Conservation (phyloP, 2,888 invertebrate species). For the Diaphora mendica region DNA sequence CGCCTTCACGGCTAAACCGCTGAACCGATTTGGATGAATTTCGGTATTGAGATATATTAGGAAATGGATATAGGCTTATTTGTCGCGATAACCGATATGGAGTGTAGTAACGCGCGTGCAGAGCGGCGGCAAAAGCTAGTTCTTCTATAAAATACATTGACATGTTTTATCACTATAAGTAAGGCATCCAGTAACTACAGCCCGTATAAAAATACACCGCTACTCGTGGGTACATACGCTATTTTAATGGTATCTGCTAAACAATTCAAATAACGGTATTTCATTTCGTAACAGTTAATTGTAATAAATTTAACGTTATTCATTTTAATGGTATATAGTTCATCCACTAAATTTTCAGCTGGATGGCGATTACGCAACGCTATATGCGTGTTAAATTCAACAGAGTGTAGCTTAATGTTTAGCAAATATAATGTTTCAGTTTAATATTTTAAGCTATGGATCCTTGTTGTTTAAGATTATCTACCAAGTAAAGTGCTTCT, state of each 20-base stretch:
- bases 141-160: background rate
- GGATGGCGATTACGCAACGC: background rate
- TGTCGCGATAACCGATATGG: too few relatives aligned
- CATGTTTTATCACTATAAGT: background rate
- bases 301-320: conserved; percentile 2
- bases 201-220: conserved; percentile 9
- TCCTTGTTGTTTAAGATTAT: background rate
- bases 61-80: too few relatives aligned
- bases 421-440: background rate
- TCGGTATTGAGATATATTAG: too few relatives aligned
- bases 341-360: background rate
- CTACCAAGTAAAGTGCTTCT: background rate
- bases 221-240: conserved; percentile 1
- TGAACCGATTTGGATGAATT: too few relatives aligned
- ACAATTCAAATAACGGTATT: conserved; percentile 1
- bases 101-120: too few relatives aligned
- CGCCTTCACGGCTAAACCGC: too few relatives aligned
- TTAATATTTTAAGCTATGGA: background rate
- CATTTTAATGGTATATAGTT: background rate
- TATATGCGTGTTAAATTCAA: background rate
- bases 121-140: background rate
- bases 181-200: background rate
- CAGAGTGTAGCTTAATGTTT: background rate
- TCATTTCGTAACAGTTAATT: conserved; percentile 1
- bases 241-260: conserved; percentile 2